Evolutionary conservation across 2,113 vertebrate species (phyloP).

Genomic region (Paralichthys olivaceus): DNA sequence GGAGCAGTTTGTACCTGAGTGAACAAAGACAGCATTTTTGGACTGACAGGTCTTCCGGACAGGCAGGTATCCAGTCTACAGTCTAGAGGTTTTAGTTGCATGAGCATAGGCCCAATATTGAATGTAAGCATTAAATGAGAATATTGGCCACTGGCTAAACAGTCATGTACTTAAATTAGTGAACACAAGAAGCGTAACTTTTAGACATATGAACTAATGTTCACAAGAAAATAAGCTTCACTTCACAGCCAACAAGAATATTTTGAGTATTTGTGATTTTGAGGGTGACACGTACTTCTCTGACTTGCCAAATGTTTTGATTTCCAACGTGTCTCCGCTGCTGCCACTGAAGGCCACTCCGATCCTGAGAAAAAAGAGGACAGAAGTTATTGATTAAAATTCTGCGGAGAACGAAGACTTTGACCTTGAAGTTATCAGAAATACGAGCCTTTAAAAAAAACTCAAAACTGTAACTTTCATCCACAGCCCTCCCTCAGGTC

Average conservation of each 20-base stretch:
- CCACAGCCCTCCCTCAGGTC: not conserved
- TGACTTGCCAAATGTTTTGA: conserved; percentile 91
- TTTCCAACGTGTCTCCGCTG: conserved; percentile 89
- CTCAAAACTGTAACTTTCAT: not conserved
- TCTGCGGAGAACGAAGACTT: not conserved
- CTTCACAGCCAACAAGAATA: not conserved
- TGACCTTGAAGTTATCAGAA: not conserved
- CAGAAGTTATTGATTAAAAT: not conserved
- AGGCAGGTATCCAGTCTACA: no score
- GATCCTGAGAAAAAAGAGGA: conserved; percentile 78
- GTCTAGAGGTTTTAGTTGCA: not conserved
- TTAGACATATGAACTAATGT: not conserved
- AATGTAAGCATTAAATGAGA: not conserved
- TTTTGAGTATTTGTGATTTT: not conserved
- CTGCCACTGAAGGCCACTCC: conserved; percentile 90
- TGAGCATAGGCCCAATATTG: no score
- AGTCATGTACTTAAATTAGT: not conserved
- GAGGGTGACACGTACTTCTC: conserved; percentile 86
- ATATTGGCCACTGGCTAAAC: no score
- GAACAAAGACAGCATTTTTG: not conserved
- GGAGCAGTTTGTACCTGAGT: conserved; percentile 92
- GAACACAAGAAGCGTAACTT: not conserved
- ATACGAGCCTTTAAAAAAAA: not conserved
- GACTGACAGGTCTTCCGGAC: no score
- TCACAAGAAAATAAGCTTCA: not conserved